Evolutionary conservation across 2,888 invertebrate species (phyloP).

Genomic region (Leptogaster cylindrica): DNA sequence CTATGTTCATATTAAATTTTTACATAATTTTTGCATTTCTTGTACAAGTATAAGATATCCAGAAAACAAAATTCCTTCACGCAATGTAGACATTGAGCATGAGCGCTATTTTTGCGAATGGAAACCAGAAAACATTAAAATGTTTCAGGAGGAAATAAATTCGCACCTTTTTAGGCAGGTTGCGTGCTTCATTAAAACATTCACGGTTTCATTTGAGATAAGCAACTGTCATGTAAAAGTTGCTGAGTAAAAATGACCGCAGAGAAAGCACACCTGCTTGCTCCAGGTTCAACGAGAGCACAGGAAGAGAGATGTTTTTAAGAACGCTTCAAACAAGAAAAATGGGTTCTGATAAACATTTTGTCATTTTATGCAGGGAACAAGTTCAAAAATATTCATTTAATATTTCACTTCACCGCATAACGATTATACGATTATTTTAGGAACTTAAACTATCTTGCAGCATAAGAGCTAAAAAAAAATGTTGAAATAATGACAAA

Average conservation of each 20-base stretch:
- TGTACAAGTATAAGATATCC: neutral
- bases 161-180: constrained; percentile 34
- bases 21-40: neutral
- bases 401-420: no score
- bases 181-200: constrained; percentile 33
- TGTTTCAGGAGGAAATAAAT: constrained; percentile 27
- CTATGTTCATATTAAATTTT: no score
- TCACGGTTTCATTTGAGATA: constrained; percentile 11
- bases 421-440: no score
- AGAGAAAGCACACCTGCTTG: constrained; percentile 7
- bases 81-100: neutral
- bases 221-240: neutral
- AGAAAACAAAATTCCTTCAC: constrained; percentile 21
- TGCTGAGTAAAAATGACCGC: neutral
- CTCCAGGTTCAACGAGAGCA: no score
- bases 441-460: no score
- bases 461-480: no score
- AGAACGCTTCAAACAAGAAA: no score
- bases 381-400: no score
- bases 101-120: neutral
- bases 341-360: no score
- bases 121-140: neutral
- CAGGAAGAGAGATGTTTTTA: no score
- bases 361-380: no score
- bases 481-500: no score